Evolutionary conservation across 2,113 vertebrate genomes (phyloP), one percentile per base, ranked within the genome.

Genomic region (Benitochromis conjunctus): DNA sequence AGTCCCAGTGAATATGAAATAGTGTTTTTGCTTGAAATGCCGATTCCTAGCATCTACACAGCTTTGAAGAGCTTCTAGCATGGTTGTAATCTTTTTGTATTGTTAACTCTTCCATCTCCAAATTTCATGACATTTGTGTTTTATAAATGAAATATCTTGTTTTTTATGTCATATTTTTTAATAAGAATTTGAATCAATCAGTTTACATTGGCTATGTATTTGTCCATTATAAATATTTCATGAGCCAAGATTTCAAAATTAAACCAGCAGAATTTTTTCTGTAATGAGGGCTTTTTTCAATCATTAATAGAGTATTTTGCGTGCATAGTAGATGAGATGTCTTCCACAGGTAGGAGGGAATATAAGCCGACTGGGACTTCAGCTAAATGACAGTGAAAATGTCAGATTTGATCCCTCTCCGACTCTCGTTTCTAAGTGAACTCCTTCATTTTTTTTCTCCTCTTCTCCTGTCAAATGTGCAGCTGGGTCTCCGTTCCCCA

Each of bases 381-480:
- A 87, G 53, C 48, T 78, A 57, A 89, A 89, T 87, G 79, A 89
- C 84, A 77, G 57, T 64, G 34, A 83, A 79, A 88, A 90, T 89
- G 91, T 91, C 88, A 89, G 79, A 60, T 57, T 24, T 82, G 79
- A 90, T 84, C 83, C 81, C 66, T 86, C 29, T 80, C 48, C 14
- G n/a, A 36, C 88, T 89, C 85, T 88, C 48, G 2, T 69, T 74
- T 60, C 56, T 74, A 78, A 87, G 76, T 11, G 41, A 62, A 41
- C 41, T n/a, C 78, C 84, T 55, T 86, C 57, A 3, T 55, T 81
- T 77, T 77, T 48, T 43, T 83, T 3, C 8, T 24, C 58, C 26
- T 46, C 80, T 46, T 16, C 82, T 82, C 31, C 66, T 84, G 86
- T 91, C 85, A 80, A 80, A 86, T 77, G 81, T 86, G 80, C 82